Conservation (phyloP, 2,113 vertebrate genomes). For the Nesogale talazaci region DNA sequence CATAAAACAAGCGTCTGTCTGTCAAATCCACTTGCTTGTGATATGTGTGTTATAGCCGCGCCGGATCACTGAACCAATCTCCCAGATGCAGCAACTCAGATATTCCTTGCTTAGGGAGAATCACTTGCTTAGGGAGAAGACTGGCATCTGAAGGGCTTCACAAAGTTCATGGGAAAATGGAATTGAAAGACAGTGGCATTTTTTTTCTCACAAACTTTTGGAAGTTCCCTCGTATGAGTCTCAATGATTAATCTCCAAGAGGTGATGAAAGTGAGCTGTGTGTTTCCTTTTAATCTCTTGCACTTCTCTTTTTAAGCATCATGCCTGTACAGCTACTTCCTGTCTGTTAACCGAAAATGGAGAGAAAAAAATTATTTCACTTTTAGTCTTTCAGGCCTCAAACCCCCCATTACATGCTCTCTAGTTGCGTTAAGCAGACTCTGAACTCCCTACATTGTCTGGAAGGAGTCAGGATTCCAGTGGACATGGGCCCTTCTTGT, state of each 20-base stretch:
- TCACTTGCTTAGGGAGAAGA: no score
- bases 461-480: neutral
- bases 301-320: constrained; percentile 4
- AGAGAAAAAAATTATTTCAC: neutral
- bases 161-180: no score
- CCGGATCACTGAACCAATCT: no score
- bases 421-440: neutral
- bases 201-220: no score
- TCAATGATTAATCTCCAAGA: neutral
- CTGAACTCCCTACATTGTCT: neutral
- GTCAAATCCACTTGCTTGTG: no score
- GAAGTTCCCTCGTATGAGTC: no score
- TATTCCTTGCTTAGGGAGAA: no score
- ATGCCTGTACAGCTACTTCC: constrained; percentile 7
- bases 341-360: constrained; percentile 25
- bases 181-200: no score
- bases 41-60: no score
- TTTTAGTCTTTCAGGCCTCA: constrained; percentile 18
- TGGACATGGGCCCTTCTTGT: neutral
- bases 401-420: neutral
- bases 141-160: no score
- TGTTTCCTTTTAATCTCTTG: neutral
- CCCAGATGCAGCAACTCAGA: no score
- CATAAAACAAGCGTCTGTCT: no score
- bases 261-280: neutral